Evolutionary conservation across 2,797 vertebrate genomes (phyloP).

Genomic region (Acridotheres tristis): DNA sequence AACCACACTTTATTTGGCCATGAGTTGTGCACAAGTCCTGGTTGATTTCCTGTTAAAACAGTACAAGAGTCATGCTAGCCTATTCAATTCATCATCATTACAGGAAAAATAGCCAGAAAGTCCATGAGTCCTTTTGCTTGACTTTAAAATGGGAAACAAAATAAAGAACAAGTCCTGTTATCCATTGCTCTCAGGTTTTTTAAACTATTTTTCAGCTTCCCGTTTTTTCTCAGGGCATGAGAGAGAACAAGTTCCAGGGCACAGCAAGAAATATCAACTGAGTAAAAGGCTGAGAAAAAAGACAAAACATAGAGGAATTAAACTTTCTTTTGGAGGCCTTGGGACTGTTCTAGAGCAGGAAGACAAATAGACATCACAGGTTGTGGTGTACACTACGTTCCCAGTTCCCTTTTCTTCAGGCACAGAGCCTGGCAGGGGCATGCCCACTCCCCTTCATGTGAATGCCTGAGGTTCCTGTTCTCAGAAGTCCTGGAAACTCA

Average conservation of each 20-base stretch:
- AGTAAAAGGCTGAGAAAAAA: not conserved
- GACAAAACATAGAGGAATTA: not conserved
- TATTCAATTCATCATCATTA: not conserved
- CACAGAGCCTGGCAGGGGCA: not conserved
- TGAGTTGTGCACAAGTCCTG: not conserved
- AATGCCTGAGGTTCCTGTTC: not conserved
- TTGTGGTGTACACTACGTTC: accelerated
- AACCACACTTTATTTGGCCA: not conserved
- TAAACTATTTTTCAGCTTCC: not conserved
- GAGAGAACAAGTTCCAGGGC: not conserved
- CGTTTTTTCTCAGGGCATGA: not conserved
- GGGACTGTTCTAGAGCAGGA: not conserved
- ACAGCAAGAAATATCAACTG: not conserved
- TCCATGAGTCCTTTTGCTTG: not conserved
- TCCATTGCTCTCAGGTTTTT: not conserved
- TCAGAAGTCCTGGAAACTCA: not conserved
- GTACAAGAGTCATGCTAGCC: not conserved
- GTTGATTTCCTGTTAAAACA: not conserved
- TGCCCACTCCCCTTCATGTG: accelerated
- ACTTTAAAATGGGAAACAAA: not conserved
- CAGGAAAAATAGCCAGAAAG: not conserved
- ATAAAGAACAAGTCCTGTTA: not conserved
- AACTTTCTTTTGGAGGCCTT: not conserved
- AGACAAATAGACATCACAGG: not conserved
- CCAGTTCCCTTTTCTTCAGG: not conserved